phyloP scores from a whole-genome alignment of 2,797 vertebrate species.

The Halcyon chelicuti region DNA sequence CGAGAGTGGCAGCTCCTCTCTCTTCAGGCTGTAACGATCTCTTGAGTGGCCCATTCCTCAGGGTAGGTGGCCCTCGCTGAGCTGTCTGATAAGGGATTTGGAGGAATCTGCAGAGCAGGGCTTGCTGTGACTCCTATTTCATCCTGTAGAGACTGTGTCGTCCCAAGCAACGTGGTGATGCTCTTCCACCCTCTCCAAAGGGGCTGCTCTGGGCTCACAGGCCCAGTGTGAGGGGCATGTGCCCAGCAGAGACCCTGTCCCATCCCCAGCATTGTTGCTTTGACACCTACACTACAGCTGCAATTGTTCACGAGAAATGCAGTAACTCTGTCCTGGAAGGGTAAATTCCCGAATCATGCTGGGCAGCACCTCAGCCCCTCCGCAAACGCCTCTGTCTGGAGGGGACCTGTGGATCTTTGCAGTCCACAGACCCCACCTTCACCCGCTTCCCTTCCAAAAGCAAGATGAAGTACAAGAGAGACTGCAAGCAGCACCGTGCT shows the following conservation, averaged over 20 bases:
- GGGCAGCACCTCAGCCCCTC: background rate
- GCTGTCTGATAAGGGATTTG: background rate
- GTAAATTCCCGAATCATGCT: accelerated
- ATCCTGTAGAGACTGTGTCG: accelerated
- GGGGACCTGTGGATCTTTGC: background rate
- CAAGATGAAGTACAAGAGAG: accelerated
- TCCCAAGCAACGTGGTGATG: accelerated
- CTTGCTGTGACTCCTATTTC: accelerated
- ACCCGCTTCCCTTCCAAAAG: background rate
- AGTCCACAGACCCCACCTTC: background rate
- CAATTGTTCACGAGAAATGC: no score
- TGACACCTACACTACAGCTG: accelerated
- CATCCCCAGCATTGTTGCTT: accelerated
- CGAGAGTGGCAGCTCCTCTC: background rate
- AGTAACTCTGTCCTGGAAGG: background rate
- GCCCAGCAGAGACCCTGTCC: background rate
- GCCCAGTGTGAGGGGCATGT: accelerated
- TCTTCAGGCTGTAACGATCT: accelerated
- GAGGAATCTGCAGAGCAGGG: background rate
- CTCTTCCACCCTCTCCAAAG: background rate
- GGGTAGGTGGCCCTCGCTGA: background rate
- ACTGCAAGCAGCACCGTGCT: background rate
- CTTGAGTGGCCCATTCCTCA: accelerated
- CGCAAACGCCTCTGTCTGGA: accelerated
- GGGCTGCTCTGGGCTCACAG: accelerated